phyloP scores from a whole-genome alignment of 2,888 invertebrate genomes.

The Ctenicera cuprea region DNA sequence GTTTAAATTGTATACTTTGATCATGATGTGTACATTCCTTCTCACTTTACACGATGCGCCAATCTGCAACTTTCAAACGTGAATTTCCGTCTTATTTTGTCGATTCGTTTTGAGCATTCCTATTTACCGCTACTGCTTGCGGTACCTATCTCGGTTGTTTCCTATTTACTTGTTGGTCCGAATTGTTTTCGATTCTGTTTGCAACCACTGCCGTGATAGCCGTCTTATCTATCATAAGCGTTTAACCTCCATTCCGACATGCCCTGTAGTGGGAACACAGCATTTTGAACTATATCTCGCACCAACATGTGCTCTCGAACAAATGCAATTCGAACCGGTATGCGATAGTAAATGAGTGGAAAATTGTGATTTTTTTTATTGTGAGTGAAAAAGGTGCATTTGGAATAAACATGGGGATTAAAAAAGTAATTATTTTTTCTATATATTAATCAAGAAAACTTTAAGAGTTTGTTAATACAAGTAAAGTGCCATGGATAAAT shows the following conservation, averaged over 20 bases:
- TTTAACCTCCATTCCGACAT: constrained; percentile 34
- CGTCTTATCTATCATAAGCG: constrained; percentile 29
- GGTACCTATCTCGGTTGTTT: constrained; percentile 13
- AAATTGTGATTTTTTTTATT: not conserved
- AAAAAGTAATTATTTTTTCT: too few species aligned
- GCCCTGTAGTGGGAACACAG: constrained; percentile 35
- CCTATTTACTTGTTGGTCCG: constrained; percentile 30
- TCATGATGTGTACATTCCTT: too few species aligned
- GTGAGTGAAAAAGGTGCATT: not conserved
- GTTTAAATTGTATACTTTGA: too few species aligned
- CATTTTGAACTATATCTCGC: constrained; percentile 5
- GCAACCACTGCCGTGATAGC: constrained; percentile 35
- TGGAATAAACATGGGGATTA: not conserved
- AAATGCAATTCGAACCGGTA: not conserved
- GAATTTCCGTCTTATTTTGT: not conserved
- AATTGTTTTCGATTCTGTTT: constrained; percentile 32
- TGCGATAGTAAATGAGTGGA: not conserved
- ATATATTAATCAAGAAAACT: too few species aligned
- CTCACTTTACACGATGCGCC: too few species aligned
- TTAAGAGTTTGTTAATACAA: too few species aligned
- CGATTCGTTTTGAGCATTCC: not conserved
- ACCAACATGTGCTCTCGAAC: constrained; percentile 14
- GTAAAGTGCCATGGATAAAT: too few species aligned
- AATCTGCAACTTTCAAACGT: too few species aligned
- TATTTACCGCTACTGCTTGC: constrained; percentile 19